A percentile compares a stretch with the other conserved stretches of the same genome.
These are phyloP conservation scores for Balearica regulorum DNA, from an alignment of 2,797 vertebrate genomes.

Conservation along the genomic window DNA sequence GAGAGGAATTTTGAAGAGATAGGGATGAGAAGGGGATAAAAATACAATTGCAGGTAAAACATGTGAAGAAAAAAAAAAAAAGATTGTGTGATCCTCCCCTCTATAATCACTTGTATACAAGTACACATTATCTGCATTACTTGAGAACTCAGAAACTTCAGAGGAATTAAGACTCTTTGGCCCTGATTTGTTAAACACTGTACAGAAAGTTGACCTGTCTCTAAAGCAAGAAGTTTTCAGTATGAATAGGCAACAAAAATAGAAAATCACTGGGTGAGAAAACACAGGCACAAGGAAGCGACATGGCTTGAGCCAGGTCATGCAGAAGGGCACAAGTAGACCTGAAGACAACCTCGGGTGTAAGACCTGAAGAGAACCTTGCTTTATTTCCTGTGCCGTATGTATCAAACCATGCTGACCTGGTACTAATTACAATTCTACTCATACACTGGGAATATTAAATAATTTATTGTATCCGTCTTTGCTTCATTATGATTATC, in stretches of 20 bases:
- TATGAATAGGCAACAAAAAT: not conserved
- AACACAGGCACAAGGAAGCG: not conserved
- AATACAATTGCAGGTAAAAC: not conserved
- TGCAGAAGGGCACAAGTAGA: not conserved
- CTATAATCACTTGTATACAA: not conserved
- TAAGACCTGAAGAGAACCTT: not conserved
- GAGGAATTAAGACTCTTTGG: not conserved
- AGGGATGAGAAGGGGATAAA: not conserved
- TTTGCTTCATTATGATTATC: not conserved
- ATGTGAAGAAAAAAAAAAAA: not conserved
- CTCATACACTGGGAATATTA: not conserved
- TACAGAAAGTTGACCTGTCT: not conserved
- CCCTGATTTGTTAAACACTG: not conserved
- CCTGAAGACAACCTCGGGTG: not conserved
- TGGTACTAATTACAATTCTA: not conserved
- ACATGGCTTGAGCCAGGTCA: not conserved
- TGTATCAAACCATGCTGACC: not conserved
- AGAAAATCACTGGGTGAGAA: not conserved
- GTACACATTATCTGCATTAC: not conserved
- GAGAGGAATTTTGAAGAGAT: not conserved
- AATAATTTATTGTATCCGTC: not conserved
- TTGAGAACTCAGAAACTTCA: not conserved
- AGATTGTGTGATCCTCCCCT: not conserved
- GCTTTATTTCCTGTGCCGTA: not conserved
- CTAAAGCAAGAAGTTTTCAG: not conserved